A percentile compares a stretch with the other conserved stretches of the same genome.
Evolutionary conservation across 2,888 invertebrate genomes (phyloP).

Genomic region (Agonopterix alstromeriana): DNA sequence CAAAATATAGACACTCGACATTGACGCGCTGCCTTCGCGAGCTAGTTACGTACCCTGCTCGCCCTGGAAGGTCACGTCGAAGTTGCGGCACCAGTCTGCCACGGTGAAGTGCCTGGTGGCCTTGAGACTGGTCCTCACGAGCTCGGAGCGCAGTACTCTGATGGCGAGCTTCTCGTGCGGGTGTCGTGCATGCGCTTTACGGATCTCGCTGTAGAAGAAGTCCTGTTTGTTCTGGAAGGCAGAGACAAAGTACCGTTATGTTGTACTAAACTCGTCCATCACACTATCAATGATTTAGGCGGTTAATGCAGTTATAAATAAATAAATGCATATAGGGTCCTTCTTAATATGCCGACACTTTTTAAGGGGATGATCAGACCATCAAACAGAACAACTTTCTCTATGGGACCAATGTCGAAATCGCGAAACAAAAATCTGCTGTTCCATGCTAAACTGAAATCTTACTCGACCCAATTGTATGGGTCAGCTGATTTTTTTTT

Average conservation of each 20-base stretch:
- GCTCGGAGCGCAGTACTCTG: slow-evolving; percentile 87
- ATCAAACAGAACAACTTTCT: too few relatives aligned
- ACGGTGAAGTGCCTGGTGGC: slow-evolving; percentile 90
- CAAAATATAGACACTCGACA: too few relatives aligned
- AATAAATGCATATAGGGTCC: too few relatives aligned
- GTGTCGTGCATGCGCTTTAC: slow-evolving; percentile 91
- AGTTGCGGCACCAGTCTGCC: slow-evolving; percentile 96
- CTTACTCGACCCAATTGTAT: too few relatives aligned
- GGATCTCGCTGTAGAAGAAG: slow-evolving; percentile 88
- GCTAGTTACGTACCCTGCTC: slow-evolving; percentile 84
- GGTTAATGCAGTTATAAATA: neutral
- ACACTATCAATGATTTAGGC: neutral
- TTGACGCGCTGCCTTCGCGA: too few relatives aligned
- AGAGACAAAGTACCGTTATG: neutral
- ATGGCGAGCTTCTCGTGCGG: slow-evolving; percentile 90
- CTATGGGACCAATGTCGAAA: too few relatives aligned
- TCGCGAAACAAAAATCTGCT: too few relatives aligned
- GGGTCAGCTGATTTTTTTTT: too few relatives aligned
- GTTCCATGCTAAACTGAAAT: too few relatives aligned
- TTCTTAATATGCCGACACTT: too few relatives aligned
- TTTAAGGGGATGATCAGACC: too few relatives aligned
- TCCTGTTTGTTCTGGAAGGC: slow-evolving; percentile 79
- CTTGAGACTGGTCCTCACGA: slow-evolving; percentile 90
- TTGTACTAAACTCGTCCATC: too few relatives aligned
- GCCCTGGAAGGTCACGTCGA: slow-evolving; percentile 94